Evolutionary conservation across 2,888 invertebrate genomes (phyloP).

Genomic region (Polyploca ridens): DNA sequence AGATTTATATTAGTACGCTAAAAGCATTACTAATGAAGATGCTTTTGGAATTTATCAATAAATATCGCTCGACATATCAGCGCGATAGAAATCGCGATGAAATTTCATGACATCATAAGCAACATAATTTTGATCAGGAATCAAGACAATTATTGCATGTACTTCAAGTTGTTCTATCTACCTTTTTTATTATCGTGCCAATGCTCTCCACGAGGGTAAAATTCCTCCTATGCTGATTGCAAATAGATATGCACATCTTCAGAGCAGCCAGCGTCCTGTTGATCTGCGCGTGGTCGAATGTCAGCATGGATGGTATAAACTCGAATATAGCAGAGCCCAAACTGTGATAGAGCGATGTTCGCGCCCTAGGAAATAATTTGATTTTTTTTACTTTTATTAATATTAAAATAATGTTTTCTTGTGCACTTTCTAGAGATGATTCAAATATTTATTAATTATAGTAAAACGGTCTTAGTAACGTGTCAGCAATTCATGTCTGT

Average conservation of each 20-base stretch:
- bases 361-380: slow-evolving; percentile 83
- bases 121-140: too few relatives aligned
- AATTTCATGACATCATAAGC: too few relatives aligned
- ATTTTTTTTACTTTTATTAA: neutral
- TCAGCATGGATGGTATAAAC: slow-evolving; percentile 96
- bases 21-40: too few relatives aligned
- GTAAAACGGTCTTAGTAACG: too few relatives aligned
- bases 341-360: slow-evolving; percentile 95
- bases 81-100: too few relatives aligned
- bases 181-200: slow-evolving; percentile 90
- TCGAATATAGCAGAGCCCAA: slow-evolving; percentile 94
- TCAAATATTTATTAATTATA: too few relatives aligned
- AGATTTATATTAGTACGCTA: too few relatives aligned
- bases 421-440: too few relatives aligned
- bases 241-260: slow-evolving; percentile 91
- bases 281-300: slow-evolving; percentile 93
- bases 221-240: slow-evolving; percentile 88
- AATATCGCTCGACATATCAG: too few relatives aligned
- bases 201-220: slow-evolving; percentile 90
- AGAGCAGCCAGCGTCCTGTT: slow-evolving; percentile 89
- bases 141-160: too few relatives aligned
- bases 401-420: neutral
- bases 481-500: too few relatives aligned
- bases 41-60: too few relatives aligned
- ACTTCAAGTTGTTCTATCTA: slow-evolving; percentile 27